Evolutionary conservation across 2,113 vertebrate species (phyloP).

Genomic region (Percina caprodes): DNA sequence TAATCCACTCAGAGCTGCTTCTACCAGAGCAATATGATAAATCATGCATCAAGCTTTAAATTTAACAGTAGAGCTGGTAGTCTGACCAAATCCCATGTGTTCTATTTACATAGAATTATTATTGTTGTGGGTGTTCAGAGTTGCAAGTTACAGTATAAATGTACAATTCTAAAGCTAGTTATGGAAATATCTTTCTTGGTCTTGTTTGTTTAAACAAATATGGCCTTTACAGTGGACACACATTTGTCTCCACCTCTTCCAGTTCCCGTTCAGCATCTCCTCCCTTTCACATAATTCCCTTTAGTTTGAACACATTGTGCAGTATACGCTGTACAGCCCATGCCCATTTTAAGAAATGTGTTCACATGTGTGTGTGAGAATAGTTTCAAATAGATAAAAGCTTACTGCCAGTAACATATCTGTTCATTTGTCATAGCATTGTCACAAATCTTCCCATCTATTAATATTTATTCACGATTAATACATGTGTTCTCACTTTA

Average conservation of each 20-base stretch:
- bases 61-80: constrained; percentile 4
- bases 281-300: background rate
- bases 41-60: constrained; percentile 27
- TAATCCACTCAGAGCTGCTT: constrained; percentile 51
- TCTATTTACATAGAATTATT: background rate
- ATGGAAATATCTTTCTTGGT: background rate
- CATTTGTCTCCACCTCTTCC: background rate
- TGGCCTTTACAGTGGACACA: constrained; percentile 6
- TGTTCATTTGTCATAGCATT: background rate
- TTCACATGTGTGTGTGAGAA: constrained; percentile 23
- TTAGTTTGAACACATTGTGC: background rate
- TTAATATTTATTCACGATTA: background rate
- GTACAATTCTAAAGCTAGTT: background rate
- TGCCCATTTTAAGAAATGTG: constrained; percentile 19
- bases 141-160: background rate
- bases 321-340: background rate
- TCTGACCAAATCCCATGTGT: background rate
- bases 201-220: constrained; percentile 33
- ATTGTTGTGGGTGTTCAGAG: background rate
- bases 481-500: background rate
- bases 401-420: background rate
- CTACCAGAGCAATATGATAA: constrained; percentile 22
- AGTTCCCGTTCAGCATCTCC: constrained; percentile 10
- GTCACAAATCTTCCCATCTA: background rate
- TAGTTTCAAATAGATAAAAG: background rate